A percentile compares a stretch with the other conserved stretches of the same genome.
Conservation (phyloP, 2,113 vertebrate genomes). For the Equus przewalskii region DNA sequence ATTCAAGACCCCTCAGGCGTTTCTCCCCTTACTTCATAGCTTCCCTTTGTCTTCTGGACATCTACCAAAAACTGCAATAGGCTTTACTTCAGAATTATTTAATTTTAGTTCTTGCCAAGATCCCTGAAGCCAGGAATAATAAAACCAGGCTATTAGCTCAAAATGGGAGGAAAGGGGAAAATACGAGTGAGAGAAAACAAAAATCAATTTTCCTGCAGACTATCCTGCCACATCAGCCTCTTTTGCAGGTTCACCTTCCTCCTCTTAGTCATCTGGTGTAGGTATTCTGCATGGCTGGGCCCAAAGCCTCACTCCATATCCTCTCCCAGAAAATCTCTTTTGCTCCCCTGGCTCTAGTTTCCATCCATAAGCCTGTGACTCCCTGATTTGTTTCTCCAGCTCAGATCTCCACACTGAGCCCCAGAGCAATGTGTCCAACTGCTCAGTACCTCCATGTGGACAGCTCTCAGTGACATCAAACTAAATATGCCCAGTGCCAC, state of each 20-base stretch:
- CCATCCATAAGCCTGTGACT: not conserved
- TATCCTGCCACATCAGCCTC: not conserved
- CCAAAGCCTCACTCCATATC: not conserved
- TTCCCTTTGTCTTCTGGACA: not conserved
- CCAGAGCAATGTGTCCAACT: not conserved
- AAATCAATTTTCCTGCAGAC: not conserved
- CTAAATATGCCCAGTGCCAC: not conserved
- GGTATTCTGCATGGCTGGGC: not conserved
- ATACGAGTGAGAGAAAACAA: not conserved
- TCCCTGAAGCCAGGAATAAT: slow-evolving; percentile 29
- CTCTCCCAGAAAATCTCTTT: not conserved
- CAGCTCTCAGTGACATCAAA: not conserved
- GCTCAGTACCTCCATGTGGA: not conserved
- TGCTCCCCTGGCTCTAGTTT: not conserved
- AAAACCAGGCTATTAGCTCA: not conserved
- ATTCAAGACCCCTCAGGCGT: not conserved
- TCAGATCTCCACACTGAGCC: not conserved
- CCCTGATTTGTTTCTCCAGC: not conserved
- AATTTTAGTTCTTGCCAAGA: not conserved
- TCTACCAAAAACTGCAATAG: not conserved
- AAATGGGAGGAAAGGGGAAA: slow-evolving; percentile 25
- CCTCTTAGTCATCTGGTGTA: not conserved
- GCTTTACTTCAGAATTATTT: slow-evolving; percentile 18
- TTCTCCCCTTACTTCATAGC: not conserved
- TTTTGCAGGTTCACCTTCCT: not conserved